These are phyloP conservation scores for Petrocephalus zakoni DNA, from an alignment of 2,113 vertebrate species.

Conservation along the genomic window DNA sequence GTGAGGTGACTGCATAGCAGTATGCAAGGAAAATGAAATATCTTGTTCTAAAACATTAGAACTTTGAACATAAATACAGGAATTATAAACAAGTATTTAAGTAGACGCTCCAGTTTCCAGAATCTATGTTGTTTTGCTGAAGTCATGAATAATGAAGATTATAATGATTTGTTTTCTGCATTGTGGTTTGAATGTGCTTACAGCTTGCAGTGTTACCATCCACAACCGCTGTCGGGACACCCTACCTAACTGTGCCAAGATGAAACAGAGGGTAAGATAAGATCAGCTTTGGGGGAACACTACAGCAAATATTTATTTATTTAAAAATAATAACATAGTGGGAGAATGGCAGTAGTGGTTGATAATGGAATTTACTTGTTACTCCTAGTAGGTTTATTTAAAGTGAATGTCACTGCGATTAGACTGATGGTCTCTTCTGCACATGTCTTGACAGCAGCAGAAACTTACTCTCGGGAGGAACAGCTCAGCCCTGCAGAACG, in stretches of 20 bases:
- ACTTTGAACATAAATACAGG: background rate
- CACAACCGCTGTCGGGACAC: constrained; percentile 92
- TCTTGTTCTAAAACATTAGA: background rate
- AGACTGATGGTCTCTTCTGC: background rate
- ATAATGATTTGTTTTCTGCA: background rate
- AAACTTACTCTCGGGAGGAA: constrained; percentile 76
- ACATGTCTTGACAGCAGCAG: constrained; percentile 68
- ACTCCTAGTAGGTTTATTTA: background rate
- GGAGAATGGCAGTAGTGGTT: background rate
- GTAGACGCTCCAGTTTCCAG: no score
- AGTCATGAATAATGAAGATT: background rate
- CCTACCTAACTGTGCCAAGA: constrained; percentile 84
- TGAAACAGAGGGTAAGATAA: constrained; percentile 84
- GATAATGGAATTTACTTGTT: background rate
- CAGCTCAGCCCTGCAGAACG: constrained; percentile 72
- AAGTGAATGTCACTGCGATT: background rate
- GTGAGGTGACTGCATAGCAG: background rate
- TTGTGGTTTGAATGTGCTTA: constrained; percentile 21
- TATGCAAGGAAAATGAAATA: background rate
- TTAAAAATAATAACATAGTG: background rate
- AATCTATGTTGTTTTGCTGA: background rate
- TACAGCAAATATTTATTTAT: background rate
- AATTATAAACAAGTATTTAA: background rate
- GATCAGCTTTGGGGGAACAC: background rate
- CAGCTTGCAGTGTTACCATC: constrained; percentile 88